These are phyloP conservation scores for cattle (Bos taurus) DNA, from an alignment of 2,113 vertebrate species.

Conservation along the genomic window ARS-UCD2.0 NC_037340.1:1775501-1776000, in stretches of 20 bases:
- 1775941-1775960: too few relatives aligned
- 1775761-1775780: neutral
- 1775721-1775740: neutral
- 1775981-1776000: rapidly evolving
- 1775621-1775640: neutral
- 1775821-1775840: neutral
- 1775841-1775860: neutral
- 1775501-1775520: neutral
- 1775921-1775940: rapidly evolving
- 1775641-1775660: neutral
- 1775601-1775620: neutral
- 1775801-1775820: neutral
- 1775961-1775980: too few relatives aligned
- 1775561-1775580: neutral
- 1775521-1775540: neutral
- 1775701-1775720: neutral
- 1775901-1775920: rapidly evolving
- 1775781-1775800: neutral
- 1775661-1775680: neutral
- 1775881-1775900: too few relatives aligned
- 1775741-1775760: neutral
- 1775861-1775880: neutral
- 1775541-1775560: neutral
- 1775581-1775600: neutral
- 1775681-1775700: neutral